Evolutionary conservation across 2,888 invertebrate genomes (phyloP).

Genomic region (Salpingus planirostris): DNA sequence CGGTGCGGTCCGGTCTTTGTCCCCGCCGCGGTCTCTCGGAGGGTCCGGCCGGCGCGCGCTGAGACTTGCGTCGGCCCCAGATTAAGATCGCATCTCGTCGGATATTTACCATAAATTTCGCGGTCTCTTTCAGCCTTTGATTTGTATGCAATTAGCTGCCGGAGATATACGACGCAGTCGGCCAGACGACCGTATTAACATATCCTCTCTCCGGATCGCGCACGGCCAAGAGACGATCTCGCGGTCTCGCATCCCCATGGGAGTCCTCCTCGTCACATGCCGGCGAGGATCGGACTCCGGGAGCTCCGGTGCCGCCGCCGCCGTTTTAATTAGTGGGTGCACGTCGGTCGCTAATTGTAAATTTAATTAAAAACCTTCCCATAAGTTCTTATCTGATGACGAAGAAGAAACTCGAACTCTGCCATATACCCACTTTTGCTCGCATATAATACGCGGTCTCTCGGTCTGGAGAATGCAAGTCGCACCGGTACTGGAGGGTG

Average conservation of each 20-base stretch:
- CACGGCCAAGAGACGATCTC: constrained; percentile 9
- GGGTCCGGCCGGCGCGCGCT: too few species aligned
- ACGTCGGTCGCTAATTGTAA: constrained; percentile 40
- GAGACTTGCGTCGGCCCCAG: constrained; percentile 19
- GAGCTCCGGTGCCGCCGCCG: constrained; percentile 15
- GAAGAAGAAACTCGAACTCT: too few species aligned
- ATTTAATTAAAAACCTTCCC: constrained; percentile 39
- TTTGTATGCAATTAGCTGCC: constrained; percentile 35
- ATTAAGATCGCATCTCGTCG: constrained; percentile 31
- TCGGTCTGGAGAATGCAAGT: too few species aligned
- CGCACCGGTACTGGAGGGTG: too few species aligned
- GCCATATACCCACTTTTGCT: too few species aligned
- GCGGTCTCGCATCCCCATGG: constrained; percentile 16
- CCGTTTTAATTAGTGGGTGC: constrained; percentile 41
- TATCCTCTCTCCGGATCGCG: constrained; percentile 24
- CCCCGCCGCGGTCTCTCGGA: background rate
- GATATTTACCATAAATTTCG: constrained; percentile 28
- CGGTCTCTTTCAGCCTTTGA: constrained; percentile 23
- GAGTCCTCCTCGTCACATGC: too few species aligned
- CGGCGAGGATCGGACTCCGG: too few species aligned
- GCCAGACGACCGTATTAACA: constrained; percentile 34
- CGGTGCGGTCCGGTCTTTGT: background rate
- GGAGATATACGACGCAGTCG: constrained; percentile 30
- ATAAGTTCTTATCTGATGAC: too few species aligned
- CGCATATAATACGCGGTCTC: too few species aligned